Conservation (phyloP, 2,888 invertebrate species). For the Tuberolachnus salignus region DNA sequence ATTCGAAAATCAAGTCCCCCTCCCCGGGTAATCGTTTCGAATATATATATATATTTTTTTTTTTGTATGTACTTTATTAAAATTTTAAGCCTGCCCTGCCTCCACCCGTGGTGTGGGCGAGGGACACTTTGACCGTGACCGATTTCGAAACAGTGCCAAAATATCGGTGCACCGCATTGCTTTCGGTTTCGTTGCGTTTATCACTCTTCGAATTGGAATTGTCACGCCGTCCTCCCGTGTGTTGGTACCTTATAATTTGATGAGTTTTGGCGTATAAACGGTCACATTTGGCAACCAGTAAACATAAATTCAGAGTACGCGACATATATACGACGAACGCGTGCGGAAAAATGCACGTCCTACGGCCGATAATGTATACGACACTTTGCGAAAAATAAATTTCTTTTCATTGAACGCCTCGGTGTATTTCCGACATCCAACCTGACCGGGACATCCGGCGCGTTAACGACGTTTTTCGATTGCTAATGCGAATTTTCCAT, state of each 20-base stretch:
- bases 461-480: no score
- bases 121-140: no score
- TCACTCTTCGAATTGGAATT: background rate
- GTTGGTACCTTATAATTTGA: background rate
- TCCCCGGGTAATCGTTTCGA: background rate
- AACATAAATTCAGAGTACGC: background rate
- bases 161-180: background rate
- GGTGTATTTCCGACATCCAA: no score
- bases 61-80: background rate
- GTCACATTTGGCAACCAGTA: background rate
- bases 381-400: background rate
- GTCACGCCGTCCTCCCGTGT: background rate
- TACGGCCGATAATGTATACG: constrained; percentile 3
- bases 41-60: no score
- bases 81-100: background rate
- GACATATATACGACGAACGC: background rate
- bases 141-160: no score
- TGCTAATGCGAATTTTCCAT: no score
- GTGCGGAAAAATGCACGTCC: constrained; percentile 4
- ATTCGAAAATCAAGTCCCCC: background rate
- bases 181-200: background rate
- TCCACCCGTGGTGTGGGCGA: no score
- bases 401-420: no score
- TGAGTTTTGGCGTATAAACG: no score
- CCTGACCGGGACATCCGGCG: no score